These are phyloP conservation scores for Rhadinocentrus ornatus DNA, from an alignment of 2,797 vertebrate species.

Conservation along the genomic window DNA sequence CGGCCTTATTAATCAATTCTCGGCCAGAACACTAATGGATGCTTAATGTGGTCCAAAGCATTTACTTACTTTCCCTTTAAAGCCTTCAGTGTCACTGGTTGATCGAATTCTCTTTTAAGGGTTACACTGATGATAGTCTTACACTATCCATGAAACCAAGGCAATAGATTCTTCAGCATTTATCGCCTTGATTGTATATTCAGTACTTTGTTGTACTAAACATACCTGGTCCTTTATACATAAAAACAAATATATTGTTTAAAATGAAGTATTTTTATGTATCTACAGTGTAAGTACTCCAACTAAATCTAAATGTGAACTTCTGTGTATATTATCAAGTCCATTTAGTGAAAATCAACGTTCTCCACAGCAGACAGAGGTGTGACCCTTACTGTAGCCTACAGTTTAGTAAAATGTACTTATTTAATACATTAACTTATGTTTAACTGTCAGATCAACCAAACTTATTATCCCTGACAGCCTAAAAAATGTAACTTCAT, in stretches of 20 bases:
- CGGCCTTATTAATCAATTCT: conserved; percentile 67
- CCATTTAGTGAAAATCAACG: conserved; percentile 30
- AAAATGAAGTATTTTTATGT: conserved; percentile 74
- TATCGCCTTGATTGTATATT: conserved; percentile 70
- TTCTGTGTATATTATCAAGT: conserved; percentile 34
- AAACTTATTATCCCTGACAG: not conserved
- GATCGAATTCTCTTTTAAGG: conserved; percentile 44
- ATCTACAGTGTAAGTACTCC: conserved; percentile 46
- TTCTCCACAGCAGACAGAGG: conserved; percentile 4
- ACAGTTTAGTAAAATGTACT: not conserved
- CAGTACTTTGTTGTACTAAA: conserved; percentile 77
- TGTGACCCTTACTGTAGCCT: not conserved
- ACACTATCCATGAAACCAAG: conserved; percentile 32
- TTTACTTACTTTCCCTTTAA: conserved; percentile 65
- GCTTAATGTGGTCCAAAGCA: conserved; percentile 54
- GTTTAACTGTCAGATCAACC: not conserved
- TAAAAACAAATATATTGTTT: conserved; percentile 73
- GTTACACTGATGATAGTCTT: conserved; percentile 32
- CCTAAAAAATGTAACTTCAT: not conserved
- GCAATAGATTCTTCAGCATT: conserved; percentile 60
- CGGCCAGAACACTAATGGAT: conserved; percentile 61
- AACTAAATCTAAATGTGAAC: conserved; percentile 45
- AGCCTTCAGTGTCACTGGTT: conserved; percentile 37
- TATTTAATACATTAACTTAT: not conserved
- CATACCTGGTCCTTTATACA: conserved; percentile 70